Evolutionary conservation across 2,888 invertebrate genomes (phyloP), one percentile per base, ranked within the genome.

Genomic region (Watsonalla cultraria): DNA sequence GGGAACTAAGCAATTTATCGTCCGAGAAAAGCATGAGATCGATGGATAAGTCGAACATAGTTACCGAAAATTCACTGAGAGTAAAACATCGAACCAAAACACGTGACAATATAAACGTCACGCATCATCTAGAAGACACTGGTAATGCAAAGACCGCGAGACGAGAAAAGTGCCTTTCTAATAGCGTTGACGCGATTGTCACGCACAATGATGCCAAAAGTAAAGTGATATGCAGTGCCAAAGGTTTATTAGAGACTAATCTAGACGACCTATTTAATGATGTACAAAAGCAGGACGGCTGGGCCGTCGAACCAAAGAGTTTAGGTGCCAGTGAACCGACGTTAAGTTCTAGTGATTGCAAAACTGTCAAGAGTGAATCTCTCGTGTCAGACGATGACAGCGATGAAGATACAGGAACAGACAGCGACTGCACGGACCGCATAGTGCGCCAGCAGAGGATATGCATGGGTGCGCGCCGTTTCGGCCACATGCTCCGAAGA

Each of bases 181-280:
- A 71, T 61, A 89, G 90, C 75, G 86, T 87, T 47, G 90, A 90
- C 64, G 82, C 86, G 53, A 84, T 90, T 59, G 72, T 81, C 56
- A 73, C 75, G 56, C 80, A 76, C 61, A 82, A 78, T 66, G 84
- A 89, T 74, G 72, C 76, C 73, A 84, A 83, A 78, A 81, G 79
- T 74, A 87, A 85, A 84, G 90, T 90, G 84, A 88, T 90, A 85
- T 83, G 86, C 70, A 90, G 89, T 89, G 88, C 90, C 90, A 90
- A 90, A 90, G 90, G 90, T 83, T 83, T 90, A 79, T 82, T 90
- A 87, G 90, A 90, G 81, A 90, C 90, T 65, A 90, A 90, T 84
- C 78, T 90, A 79, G 90, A 90, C 68, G 90, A 90, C 72, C 72
- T 90, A 64, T 90, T 90, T 61, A 81, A 78, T 60, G 90, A 90